Evolutionary conservation across 2,797 vertebrate genomes (phyloP).

Genomic region (Periophthalmus magnuspinnatus): DNA sequence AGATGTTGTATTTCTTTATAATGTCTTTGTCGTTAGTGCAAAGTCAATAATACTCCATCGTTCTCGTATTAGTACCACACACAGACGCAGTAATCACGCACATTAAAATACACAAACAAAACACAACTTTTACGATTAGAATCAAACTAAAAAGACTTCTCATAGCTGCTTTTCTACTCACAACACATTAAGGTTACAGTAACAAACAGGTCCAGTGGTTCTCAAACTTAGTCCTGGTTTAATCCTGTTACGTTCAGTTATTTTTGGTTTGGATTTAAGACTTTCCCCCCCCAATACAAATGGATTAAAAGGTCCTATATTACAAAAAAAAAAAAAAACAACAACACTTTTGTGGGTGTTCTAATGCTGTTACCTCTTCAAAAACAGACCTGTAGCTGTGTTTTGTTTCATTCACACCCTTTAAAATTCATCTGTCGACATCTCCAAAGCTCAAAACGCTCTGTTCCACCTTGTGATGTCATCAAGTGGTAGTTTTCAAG

Average conservation of each 20-base stretch:
- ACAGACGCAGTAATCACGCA: slow-evolving; percentile 11
- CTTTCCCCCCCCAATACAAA: no score
- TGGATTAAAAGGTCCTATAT: no score
- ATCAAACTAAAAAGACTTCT: slow-evolving; percentile 22
- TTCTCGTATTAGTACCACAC: slow-evolving; percentile 7
- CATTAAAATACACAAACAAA: not conserved
- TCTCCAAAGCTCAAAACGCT: no score
- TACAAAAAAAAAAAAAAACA: no score
- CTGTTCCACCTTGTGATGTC: no score
- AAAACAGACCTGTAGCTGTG: no score
- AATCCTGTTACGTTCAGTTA: not conserved
- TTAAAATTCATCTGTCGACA: no score
- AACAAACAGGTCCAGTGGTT: not conserved
- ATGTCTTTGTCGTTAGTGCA: slow-evolving; percentile 36
- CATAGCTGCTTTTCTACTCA: slow-evolving; percentile 12
- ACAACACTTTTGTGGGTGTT: no score
- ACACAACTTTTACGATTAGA: slow-evolving; percentile 31
- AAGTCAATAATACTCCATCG: slow-evolving; percentile 23
- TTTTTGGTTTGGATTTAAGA: not conserved
- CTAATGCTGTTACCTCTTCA: no score
- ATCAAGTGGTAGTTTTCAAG: no score
- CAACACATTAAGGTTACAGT: slow-evolving; percentile 6
- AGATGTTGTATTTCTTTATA: slow-evolving; percentile 41
- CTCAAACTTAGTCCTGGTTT: not conserved
- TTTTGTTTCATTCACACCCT: no score